Conservation (phyloP, 2,888 invertebrate genomes). For the Malthinus flaveolus region DNA sequence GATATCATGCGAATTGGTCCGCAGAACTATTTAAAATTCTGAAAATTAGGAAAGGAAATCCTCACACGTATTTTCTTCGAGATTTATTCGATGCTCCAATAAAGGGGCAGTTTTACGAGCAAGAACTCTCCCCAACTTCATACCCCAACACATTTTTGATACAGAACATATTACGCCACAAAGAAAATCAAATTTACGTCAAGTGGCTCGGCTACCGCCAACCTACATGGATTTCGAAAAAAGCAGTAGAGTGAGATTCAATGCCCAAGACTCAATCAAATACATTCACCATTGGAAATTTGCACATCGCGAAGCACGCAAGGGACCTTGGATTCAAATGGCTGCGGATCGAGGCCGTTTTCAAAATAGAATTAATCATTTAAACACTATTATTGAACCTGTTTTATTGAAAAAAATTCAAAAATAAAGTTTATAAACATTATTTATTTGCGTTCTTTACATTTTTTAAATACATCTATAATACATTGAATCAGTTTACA, state of each 20-base stretch:
- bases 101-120: background rate
- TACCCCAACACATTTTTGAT: background rate
- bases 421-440: too few species aligned
- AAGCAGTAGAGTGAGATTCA: background rate
- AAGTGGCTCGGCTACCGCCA: background rate
- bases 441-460: too few species aligned
- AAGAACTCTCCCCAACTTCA: background rate
- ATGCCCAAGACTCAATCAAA: too few species aligned
- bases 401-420: too few species aligned
- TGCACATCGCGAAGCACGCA: too few species aligned
- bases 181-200: background rate
- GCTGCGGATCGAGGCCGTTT: too few species aligned
- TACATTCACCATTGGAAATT: too few species aligned
- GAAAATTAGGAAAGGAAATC: conserved; percentile 39
- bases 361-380: too few species aligned
- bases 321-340: too few species aligned
- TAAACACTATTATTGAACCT: too few species aligned
- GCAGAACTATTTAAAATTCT: conserved; percentile 44
- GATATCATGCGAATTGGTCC: conserved; percentile 44
- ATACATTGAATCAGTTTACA: too few species aligned
- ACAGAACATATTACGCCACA: conserved; percentile 31
- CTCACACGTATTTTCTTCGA: conserved; percentile 40
- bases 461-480: too few species aligned
- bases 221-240: background rate
- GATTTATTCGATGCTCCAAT: conserved; percentile 28